A percentile compares a stretch with the other conserved stretches of the same genome.
phyloP scores from a whole-genome alignment of 2,888 invertebrate species.

The Lacanobia wlatinum region DNA sequence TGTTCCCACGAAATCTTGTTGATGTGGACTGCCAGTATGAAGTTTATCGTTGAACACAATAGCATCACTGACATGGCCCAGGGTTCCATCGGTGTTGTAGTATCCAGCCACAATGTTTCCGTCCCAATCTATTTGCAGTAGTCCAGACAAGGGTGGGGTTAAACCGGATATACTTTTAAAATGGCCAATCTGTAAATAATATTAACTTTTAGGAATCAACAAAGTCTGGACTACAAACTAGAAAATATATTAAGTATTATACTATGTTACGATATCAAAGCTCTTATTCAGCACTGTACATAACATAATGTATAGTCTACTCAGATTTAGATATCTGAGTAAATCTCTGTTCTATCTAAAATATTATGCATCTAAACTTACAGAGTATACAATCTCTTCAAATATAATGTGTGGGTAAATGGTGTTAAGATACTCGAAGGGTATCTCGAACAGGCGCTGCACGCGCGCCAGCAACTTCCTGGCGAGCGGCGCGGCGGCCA shows the following conservation, averaged over 20 bases:
- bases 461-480: conserved; percentile 92
- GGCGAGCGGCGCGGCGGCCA: conserved; percentile 92
- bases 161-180: conserved; percentile 87
- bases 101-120: conserved; percentile 94
- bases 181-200: conserved; percentile 91
- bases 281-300: neutral
- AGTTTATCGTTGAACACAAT: conserved; percentile 92
- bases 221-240: neutral
- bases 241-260: neutral
- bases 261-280: neutral
- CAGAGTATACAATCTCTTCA: conserved; percentile 91
- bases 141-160: conserved; percentile 86
- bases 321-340: neutral
- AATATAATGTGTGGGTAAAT: conserved; percentile 92
- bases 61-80: conserved; percentile 92
- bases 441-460: conserved; percentile 91
- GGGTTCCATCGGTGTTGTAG: conserved; percentile 91
- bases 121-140: conserved; percentile 93
- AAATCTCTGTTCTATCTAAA: neutral
- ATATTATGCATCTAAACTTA: conserved; percentile 77
- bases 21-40: conserved; percentile 93
- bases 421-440: conserved; percentile 92
- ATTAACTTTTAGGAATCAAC: neutral
- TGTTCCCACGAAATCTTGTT: conserved; percentile 91
- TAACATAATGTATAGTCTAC: neutral